phyloP scores from a whole-genome alignment of 2,113 vertebrate species.

The Poeciliopsis turrubarensis region DNA sequence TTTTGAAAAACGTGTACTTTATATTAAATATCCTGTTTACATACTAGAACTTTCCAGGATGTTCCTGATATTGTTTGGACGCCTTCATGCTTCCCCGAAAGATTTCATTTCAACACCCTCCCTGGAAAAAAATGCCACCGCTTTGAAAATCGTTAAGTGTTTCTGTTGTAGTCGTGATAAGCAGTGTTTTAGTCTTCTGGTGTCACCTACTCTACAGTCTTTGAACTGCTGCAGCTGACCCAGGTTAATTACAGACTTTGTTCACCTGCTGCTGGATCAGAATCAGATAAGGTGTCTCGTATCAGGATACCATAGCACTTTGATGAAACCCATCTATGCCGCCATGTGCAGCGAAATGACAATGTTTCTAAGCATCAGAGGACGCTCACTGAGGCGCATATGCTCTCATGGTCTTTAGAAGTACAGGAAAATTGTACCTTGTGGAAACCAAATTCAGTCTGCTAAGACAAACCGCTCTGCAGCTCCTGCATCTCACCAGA shows the following conservation, averaged over 20 bases:
- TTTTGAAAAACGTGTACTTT: background rate
- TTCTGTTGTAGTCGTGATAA: slow-evolving; percentile 17
- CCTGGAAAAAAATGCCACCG: background rate
- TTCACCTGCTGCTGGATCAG: slow-evolving; percentile 43
- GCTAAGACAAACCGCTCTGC: background rate
- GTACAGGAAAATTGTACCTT: slow-evolving; percentile 11
- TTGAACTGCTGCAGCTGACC: slow-evolving; percentile 42
- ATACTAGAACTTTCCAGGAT: background rate
- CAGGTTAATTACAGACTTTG: slow-evolving; percentile 57
- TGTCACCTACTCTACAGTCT: slow-evolving; percentile 40
- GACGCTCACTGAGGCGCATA: slow-evolving; percentile 11
- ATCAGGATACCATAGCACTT: slow-evolving; percentile 20
- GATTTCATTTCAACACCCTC: slow-evolving; percentile 8
- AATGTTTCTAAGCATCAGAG: slow-evolving; percentile 19
- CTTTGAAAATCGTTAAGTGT: slow-evolving; percentile 6
- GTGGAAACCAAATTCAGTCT: background rate
- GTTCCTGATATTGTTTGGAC: background rate
- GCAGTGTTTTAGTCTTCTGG: slow-evolving; percentile 31
- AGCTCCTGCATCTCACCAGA: slow-evolving; percentile 5
- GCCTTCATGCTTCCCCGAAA: slow-evolving; percentile 9
- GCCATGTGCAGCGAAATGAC: slow-evolving; percentile 34
- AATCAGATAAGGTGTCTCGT: slow-evolving; percentile 33
- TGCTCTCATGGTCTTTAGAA: background rate
- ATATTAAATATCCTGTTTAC: background rate
- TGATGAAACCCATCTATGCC: slow-evolving; percentile 24